Evolutionary conservation across 2,113 vertebrate species (phyloP).

Genomic region (Bos javanicus): DNA sequence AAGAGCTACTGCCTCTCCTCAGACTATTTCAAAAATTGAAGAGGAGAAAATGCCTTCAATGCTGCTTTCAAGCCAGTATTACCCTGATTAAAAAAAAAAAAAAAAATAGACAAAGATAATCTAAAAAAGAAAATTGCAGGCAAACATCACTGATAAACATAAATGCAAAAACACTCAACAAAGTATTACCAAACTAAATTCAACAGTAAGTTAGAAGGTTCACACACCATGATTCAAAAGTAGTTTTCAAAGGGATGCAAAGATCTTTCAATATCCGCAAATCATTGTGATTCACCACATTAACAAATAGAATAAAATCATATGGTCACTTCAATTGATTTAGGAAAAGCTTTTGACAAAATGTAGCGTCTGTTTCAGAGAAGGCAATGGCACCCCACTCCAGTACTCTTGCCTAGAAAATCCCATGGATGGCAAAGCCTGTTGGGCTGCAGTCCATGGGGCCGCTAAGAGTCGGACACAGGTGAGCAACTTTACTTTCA

Average conservation of each 20-base stretch:
- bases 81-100: background rate
- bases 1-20: background rate
- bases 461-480: too few species aligned
- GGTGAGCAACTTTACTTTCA: too few species aligned
- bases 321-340: background rate
- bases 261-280: background rate
- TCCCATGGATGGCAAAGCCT: too few species aligned
- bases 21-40: background rate
- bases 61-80: background rate
- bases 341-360: background rate
- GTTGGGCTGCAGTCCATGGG: too few species aligned
- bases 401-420: too few species aligned
- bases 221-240: background rate
- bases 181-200: background rate
- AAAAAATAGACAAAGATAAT: background rate
- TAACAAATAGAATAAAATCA: background rate
- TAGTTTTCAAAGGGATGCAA: background rate
- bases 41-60: background rate
- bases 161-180: background rate
- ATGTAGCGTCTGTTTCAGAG: background rate
- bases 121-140: background rate
- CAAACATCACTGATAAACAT: background rate
- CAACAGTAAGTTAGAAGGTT: background rate
- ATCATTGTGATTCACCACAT: background rate
- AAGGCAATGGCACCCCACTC: too few species aligned